Base-by-base conservation (phyloP, 1,140 invertebrate species). In the Drosophila quadrilineata region DNA sequence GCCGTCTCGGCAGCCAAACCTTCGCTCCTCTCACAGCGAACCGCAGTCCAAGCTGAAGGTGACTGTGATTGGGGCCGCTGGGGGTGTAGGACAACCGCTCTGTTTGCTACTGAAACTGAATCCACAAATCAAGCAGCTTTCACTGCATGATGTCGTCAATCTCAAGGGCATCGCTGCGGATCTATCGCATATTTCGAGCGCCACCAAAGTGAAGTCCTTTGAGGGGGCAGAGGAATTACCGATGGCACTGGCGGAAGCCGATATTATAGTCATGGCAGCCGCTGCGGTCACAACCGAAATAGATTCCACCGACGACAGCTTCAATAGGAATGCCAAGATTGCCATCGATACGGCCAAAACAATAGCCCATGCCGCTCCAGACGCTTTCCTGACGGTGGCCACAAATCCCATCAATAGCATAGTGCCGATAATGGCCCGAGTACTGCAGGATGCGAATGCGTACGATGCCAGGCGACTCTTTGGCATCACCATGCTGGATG, bases 351-450 rank as follows among this genome's bases (percentile, higher is more conserved):
- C 99, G 3, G 94, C 94, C 2, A 89, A 92, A 45, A 93, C 3
- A 91, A 94, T 57, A 96, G 97, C 12, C 91, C 95, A 88, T 93
- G 92, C 36, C 94, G 95, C 26, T n/a, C 98, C 98, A 9, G 95
- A 97, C 75, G 97, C 98, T 12, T 92, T 98, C 24, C 90, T 99
- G 49, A 95, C 94, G 9, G 98, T 99, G 76, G 98, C 99, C 86
- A 96, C 98, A 0, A 99, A 99, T 91, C 98, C 98, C 0, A 96
- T 98, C 3, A 99, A 99, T 90, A 98, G 96, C 31, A 98, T 97
- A 50, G 97, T 99, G 5, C 98, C 98, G 0, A 98, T 99, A 77
- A 97, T 96, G 4, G 93, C 95, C 12, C 98, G 99, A 90, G 94
- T 99, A 3, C 92, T 98, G 57, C 96, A 97, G 90, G 95, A 96